Conservation (phyloP, 35 echinoderm and acorn worm species). For the Holothuria glaberrima region DNA sequence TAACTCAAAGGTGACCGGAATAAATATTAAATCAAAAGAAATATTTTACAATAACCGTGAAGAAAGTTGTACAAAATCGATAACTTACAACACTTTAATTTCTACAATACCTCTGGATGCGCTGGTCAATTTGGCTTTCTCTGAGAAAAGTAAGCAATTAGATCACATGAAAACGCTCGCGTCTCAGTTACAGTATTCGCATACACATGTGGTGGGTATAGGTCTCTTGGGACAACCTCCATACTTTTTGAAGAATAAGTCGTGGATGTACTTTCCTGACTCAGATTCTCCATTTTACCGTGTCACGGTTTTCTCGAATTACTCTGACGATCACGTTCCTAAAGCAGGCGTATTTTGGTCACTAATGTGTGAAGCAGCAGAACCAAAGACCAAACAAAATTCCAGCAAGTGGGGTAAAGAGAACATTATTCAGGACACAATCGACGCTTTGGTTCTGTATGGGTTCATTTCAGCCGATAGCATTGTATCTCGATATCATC, state of each 20-base stretch:
- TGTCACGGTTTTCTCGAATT: slow-evolving; percentile 55
- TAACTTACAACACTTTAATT: not conserved
- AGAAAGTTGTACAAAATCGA: not conserved
- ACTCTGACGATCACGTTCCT: slow-evolving; percentile 61
- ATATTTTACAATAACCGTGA: no score
- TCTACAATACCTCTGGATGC: slow-evolving; percentile 12
- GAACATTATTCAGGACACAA: no score
- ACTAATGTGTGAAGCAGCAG: slow-evolving; percentile 60
- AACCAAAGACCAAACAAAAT: not conserved
- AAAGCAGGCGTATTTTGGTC: slow-evolving; percentile 33
- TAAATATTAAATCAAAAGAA: not conserved
- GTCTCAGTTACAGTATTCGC: slow-evolving; percentile 46
- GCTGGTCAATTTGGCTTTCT: not conserved
- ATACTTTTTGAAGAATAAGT: not conserved
- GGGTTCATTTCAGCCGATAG: no score
- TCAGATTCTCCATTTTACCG: slow-evolving; percentile 59
- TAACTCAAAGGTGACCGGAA: not conserved
- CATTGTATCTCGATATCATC: slow-evolving; percentile 52
- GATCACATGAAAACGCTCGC: not conserved
- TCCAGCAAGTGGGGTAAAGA: not conserved
- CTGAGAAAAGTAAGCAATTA: not conserved
- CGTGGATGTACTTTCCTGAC: no score
- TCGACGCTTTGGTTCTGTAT: no score
- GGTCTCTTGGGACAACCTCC: slow-evolving; percentile 51
- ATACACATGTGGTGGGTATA: slow-evolving; percentile 57